These are phyloP conservation scores for Ptyas mucosa DNA, from an alignment of 2,113 vertebrate genomes.

Conservation along the genomic window DNA sequence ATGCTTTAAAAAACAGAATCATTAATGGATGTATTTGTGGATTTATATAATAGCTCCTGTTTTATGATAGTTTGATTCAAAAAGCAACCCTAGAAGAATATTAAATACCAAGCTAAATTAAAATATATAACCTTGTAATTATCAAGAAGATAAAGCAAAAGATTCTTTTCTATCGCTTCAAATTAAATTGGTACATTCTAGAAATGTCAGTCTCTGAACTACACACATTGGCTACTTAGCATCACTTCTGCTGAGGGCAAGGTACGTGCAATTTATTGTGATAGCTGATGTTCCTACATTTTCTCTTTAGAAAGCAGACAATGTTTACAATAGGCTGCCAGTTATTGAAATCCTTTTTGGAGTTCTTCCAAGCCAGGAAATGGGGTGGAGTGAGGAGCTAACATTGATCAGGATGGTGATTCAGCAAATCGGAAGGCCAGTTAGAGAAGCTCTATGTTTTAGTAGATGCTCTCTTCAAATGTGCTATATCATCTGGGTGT, in stretches of 20 bases:
- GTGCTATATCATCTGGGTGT: neutral
- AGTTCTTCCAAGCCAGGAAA: conserved; percentile 31
- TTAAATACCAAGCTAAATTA: neutral
- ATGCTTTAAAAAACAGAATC: neutral
- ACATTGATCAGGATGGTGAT: conserved; percentile 21
- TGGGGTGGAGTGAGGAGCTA: neutral
- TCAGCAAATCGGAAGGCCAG: conserved; percentile 22
- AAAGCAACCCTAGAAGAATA: neutral
- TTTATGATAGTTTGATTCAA: neutral
- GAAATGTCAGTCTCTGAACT: conserved; percentile 14
- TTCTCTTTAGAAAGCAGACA: neutral
- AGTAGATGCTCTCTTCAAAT: neutral
- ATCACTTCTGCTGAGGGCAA: neutral
- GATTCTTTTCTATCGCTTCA: accelerated
- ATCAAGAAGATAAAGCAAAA: neutral
- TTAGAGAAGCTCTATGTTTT: neutral
- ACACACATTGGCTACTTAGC: neutral
- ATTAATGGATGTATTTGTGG: neutral
- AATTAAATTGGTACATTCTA: neutral
- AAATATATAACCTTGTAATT: neutral
- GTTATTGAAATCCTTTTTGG: conserved; percentile 30
- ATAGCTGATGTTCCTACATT: neutral
- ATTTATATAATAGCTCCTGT: neutral
- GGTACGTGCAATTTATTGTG: neutral
- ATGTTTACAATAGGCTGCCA: conserved; percentile 1